Conservation (phyloP, 2,888 invertebrate genomes). For the Thecophora atra region DNA sequence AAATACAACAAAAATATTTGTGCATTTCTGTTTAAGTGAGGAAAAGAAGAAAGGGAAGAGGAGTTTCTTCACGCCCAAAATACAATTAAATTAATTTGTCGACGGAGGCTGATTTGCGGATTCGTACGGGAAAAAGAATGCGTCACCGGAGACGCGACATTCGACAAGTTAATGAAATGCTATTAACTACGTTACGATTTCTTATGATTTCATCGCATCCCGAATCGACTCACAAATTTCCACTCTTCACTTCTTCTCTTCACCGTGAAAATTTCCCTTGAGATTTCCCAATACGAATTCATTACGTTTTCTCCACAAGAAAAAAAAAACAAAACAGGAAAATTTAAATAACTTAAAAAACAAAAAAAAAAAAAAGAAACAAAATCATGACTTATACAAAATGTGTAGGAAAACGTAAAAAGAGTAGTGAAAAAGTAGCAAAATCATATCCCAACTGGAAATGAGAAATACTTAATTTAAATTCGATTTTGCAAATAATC, state of each 20-base stretch:
- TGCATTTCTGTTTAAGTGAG: slow-evolving; percentile 7
- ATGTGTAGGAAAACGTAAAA: slow-evolving; percentile 13
- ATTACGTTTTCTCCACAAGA: slow-evolving; percentile 32
- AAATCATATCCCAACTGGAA: slow-evolving; percentile 56
- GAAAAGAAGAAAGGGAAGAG: too few relatives aligned
- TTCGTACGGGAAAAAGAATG: slow-evolving; percentile 37
- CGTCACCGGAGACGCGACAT: background rate
- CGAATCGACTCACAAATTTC: background rate
- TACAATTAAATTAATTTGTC: slow-evolving; percentile 62
- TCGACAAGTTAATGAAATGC: slow-evolving; percentile 41
- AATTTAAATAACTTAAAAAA: slow-evolving; percentile 8
- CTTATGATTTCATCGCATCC: background rate
- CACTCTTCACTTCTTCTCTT: background rate
- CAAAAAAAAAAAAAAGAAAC: slow-evolving; percentile 18
- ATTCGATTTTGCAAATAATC: slow-evolving; percentile 43
- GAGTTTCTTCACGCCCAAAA: slow-evolving; percentile 44
- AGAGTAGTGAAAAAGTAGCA: slow-evolving; percentile 53
- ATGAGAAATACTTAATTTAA: slow-evolving; percentile 45
- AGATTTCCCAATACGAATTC: slow-evolving; percentile 27
- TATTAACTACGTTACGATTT: slow-evolving; percentile 38
- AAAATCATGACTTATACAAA: background rate
- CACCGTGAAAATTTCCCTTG: background rate
- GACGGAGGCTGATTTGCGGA: slow-evolving; percentile 44
- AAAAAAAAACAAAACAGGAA: slow-evolving; percentile 15
- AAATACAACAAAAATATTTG: slow-evolving; percentile 30